Conservation (phyloP, 2,113 vertebrate genomes). For the Pachypanchax playfairii region DNA sequence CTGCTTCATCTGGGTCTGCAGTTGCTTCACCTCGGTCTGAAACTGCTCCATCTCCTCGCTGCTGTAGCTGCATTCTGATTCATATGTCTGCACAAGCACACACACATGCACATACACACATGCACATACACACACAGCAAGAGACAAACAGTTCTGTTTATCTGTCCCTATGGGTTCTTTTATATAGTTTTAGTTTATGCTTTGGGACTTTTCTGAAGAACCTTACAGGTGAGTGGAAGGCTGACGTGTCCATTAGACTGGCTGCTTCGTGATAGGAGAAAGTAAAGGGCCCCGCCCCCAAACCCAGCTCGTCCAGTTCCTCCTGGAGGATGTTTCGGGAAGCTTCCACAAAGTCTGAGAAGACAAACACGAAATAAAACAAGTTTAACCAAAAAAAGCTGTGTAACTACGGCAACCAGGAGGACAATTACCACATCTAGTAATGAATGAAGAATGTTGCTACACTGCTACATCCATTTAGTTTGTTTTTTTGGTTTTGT, state of each 20-base stretch:
- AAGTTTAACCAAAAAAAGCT: background rate
- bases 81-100: constrained; percentile 74
- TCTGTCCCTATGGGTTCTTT: too few relatives aligned
- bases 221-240: constrained; percentile 88
- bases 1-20: constrained; percentile 84
- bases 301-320: constrained; percentile 81
- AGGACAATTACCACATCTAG: background rate
- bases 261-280: constrained; percentile 89
- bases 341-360: constrained; percentile 86
- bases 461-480: too few relatives aligned
- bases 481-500: too few relatives aligned
- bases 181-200: too few relatives aligned
- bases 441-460: too few relatives aligned
- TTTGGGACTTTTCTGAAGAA: background rate
- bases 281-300: constrained; percentile 80
- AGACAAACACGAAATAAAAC: background rate
- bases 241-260: constrained; percentile 87
- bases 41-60: constrained; percentile 86
- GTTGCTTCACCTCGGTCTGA: constrained; percentile 83
- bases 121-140: constrained; percentile 9
- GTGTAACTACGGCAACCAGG: too few relatives aligned
- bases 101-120: constrained; percentile 11
- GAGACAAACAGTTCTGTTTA: too few relatives aligned
- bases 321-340: constrained; percentile 81
- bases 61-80: constrained; percentile 81